These are phyloP conservation scores for Nyctibius grandis DNA, from an alignment of 2,797 vertebrate genomes.

Conservation along the genomic window DNA sequence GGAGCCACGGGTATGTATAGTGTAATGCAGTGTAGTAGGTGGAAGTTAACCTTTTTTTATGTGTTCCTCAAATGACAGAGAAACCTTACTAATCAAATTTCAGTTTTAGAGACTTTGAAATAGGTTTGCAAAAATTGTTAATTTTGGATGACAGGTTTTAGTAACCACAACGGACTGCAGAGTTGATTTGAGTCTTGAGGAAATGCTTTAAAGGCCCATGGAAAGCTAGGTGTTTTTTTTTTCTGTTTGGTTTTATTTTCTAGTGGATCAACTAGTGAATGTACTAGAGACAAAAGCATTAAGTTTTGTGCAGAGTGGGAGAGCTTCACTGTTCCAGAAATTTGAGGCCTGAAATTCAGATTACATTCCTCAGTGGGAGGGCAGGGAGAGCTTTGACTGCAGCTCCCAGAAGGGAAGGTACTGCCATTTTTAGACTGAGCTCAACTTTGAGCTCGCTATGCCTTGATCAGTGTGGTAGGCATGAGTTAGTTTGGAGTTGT, in stretches of 20 bases:
- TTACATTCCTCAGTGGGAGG: neutral
- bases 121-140: neutral
- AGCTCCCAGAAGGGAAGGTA: neutral
- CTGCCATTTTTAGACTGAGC: neutral
- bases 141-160: neutral
- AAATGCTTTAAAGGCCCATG: neutral
- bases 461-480: neutral
- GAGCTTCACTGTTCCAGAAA: neutral
- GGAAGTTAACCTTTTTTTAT: neutral
- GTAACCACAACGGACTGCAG: neutral
- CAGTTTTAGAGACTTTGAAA: neutral
- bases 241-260: neutral
- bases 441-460: neutral
- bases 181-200: neutral
- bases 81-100: neutral
- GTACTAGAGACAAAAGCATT: neutral
- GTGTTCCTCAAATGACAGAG: neutral
- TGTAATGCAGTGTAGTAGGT: neutral
- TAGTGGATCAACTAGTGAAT: neutral
- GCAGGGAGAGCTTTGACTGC: neutral
- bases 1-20: accelerated
- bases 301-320: neutral
- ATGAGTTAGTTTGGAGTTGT: neutral
- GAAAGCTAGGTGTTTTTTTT: neutral
- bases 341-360: neutral